These are phyloP conservation scores for Agrotis segetum DNA, from an alignment of 2,888 invertebrate genomes.

Conservation along the genomic window DNA sequence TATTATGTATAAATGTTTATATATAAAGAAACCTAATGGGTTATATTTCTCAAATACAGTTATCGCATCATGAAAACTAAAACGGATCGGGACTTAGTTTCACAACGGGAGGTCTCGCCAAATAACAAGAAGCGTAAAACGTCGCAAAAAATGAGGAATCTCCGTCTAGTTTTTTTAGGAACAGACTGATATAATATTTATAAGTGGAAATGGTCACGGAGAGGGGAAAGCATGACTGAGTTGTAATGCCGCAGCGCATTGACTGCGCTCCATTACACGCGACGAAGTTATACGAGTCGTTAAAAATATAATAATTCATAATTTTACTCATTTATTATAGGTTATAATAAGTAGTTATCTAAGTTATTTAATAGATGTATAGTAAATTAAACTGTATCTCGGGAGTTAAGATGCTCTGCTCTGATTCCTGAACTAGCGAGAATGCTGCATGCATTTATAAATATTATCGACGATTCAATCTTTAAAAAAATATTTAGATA, in stretches of 20 bases:
- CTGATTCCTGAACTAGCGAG: slow-evolving; percentile 28
- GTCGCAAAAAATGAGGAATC: slow-evolving; percentile 46
- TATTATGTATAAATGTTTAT: too few relatives aligned
- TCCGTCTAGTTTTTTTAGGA: slow-evolving; percentile 32
- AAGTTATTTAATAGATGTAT: background rate
- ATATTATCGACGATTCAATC: slow-evolving; percentile 16
- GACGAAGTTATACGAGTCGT: slow-evolving; percentile 49
- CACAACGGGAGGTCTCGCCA: background rate
- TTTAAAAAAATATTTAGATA: background rate
- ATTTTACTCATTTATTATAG: background rate
- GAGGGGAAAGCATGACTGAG: slow-evolving; percentile 82
- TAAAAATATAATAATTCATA: slow-evolving; percentile 40
- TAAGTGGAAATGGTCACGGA: slow-evolving; percentile 64
- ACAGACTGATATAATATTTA: slow-evolving; percentile 59
- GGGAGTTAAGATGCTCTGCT: slow-evolving; percentile 22
- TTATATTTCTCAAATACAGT: too few relatives aligned
- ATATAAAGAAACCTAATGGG: too few relatives aligned
- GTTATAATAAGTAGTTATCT: background rate
- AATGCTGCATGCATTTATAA: background rate
- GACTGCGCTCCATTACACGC: slow-evolving; percentile 77
- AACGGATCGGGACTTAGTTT: background rate
- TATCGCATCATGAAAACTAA: slow-evolving; percentile 1
- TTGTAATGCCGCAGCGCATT: slow-evolving; percentile 69
- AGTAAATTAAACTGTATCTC: background rate
- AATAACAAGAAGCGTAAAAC: slow-evolving; percentile 14